Base-by-base conservation (phyloP, 2,888 invertebrate species). In the Agapostemon virescens region DNA sequence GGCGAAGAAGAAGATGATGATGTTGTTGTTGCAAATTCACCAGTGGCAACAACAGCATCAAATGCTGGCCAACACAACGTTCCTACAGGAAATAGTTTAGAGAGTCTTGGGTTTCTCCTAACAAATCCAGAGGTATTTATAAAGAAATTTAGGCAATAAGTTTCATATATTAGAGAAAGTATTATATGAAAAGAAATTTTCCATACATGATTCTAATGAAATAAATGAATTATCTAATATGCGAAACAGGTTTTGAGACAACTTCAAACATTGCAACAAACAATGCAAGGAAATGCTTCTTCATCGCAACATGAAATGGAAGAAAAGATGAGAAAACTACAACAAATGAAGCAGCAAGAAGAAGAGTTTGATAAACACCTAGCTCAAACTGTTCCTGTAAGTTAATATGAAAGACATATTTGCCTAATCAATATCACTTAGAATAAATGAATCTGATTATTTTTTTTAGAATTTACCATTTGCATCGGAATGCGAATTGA, bases 1-100 rank as follows among this genome's bases (percentile, higher is more conserved):
- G 98, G 97, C 75, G 98, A 98, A 87, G 98, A 98, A 84, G 98
- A 98, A 74, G 98, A 98, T n/a, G 96, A 96, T 55, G 95, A 94
- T 79, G 93, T 91, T 1, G 89, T 90, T 61, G 84, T 91, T 45
- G 88, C 90, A 52, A 93, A 93, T 40, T 94, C 94, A 0, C 93
- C 93, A 83, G 52, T 66, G 79, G 73, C 92, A 84, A 90, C 91
- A 20, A 88, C 89, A 40, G 86, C 89, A n/a, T 85, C 90, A 67
- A 85, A 88, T 68, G 77, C 85, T 69, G 86, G 85, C 63, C 89
- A 88, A 79, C 91, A 90, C 73, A 90, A 89, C 70, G 84, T 86
- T n/a, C 77, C 90, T 4, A 74, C 88, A 7, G 88, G 90, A 42
- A 91, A 89, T 63, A 90, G 91, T 78, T 88, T 92, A 9, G 92